Evolutionary conservation across 64 coral and sea anemone genomes (phyloP).

Genomic region (Actinia tenebrosa): DNA sequence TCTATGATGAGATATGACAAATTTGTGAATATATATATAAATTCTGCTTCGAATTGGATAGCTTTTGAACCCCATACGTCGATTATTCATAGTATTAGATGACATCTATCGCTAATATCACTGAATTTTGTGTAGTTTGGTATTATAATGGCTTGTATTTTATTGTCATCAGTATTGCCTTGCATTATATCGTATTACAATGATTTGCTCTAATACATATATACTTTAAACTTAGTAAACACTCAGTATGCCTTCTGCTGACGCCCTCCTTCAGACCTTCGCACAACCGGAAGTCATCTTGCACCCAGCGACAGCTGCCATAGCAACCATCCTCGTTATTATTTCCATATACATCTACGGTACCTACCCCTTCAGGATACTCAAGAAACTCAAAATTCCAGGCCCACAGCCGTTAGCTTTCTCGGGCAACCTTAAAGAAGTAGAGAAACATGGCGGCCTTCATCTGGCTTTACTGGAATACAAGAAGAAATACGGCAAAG

Average conservation of each 20-base stretch:
- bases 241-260: background rate
- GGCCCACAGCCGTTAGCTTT: conserved; percentile 44
- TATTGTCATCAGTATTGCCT: too few species aligned
- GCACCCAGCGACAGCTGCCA: background rate
- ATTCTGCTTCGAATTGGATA: too few species aligned
- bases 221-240: background rate
- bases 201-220: too few species aligned
- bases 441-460: conserved; percentile 28
- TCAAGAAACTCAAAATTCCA: conserved; percentile 54
- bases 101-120: too few species aligned
- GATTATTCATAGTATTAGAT: too few species aligned
- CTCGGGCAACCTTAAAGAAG: conserved; percentile 48
- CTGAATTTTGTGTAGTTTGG: too few species aligned
- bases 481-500: conserved; percentile 46
- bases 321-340: background rate
- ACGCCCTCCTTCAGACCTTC: background rate
- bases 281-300: background rate
- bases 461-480: conserved; percentile 28
- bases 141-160: too few species aligned
- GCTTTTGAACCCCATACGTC: too few species aligned
- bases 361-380: conserved; percentile 15
- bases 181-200: too few species aligned
- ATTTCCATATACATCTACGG: conserved; percentile 47
- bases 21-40: too few species aligned
- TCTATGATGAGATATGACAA: too few species aligned